A percentile compares a stretch with the other conserved stretches of the same genome.
Conservation (phyloP, 2,888 invertebrate genomes). For the Nymphalis c-album region DNA sequence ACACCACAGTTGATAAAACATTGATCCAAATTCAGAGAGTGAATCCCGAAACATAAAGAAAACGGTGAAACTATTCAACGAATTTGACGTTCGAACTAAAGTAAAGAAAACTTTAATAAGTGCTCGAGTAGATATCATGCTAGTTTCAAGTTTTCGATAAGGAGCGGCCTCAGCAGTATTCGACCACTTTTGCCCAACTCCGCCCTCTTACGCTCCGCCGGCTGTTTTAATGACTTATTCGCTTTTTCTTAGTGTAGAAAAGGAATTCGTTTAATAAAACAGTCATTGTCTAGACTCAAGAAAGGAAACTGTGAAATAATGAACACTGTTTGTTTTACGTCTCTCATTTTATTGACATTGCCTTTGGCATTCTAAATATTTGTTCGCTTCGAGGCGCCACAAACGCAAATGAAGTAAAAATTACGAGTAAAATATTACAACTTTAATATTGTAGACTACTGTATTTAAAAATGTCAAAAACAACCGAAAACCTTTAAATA, state of each 20-base stretch:
- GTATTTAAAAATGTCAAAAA: neutral
- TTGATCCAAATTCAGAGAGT: slow-evolving; percentile 12
- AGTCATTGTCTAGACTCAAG: slow-evolving; percentile 37
- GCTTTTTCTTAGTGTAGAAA: slow-evolving; percentile 55
- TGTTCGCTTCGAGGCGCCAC: neutral
- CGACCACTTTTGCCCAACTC: slow-evolving; percentile 65
- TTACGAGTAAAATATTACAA: neutral
- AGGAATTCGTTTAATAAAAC: slow-evolving; percentile 57
- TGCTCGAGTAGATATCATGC: slow-evolving; percentile 59
- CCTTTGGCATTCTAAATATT: slow-evolving; percentile 13
- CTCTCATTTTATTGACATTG: slow-evolving; percentile 21
- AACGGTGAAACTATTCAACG: slow-evolving; percentile 31
- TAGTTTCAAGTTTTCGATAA: slow-evolving; percentile 73
- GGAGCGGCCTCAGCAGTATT: slow-evolving; percentile 57
- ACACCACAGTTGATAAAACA: neutral
- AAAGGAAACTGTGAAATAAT: slow-evolving; percentile 18
- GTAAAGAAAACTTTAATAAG: slow-evolving; percentile 72
- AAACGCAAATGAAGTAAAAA: neutral
- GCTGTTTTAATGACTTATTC: slow-evolving; percentile 79
- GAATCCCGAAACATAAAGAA: slow-evolving; percentile 42
- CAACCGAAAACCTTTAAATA: neutral
- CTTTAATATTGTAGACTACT: too few species aligned
- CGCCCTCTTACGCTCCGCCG: slow-evolving; percentile 68
- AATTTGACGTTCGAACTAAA: slow-evolving; percentile 40
- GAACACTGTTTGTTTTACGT: slow-evolving; percentile 23